A percentile compares a stretch with the other conserved stretches of the same genome.
phyloP scores from a whole-genome alignment of 2,113 vertebrate species.

The Grus americana region DNA sequence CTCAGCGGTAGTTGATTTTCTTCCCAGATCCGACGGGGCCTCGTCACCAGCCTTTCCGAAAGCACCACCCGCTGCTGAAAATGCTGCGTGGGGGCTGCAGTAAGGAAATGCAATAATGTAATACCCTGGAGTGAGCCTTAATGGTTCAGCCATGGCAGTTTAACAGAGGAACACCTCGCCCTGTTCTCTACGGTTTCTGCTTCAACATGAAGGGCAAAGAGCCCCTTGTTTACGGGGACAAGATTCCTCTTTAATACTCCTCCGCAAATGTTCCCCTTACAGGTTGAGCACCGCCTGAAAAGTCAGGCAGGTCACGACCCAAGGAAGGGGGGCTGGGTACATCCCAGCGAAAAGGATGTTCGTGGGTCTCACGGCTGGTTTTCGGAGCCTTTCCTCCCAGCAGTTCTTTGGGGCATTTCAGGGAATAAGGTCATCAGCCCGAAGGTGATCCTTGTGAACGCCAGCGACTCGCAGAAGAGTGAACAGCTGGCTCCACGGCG shows the following conservation, averaged over 20 bases:
- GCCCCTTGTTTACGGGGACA: background rate
- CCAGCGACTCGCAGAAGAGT: rapidly evolving
- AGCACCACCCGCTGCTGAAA: background rate
- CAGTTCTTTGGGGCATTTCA: background rate
- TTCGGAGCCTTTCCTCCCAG: background rate
- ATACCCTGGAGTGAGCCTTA: background rate
- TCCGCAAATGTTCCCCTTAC: background rate
- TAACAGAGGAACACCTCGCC: background rate
- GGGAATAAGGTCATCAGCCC: background rate
- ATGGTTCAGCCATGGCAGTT: rapidly evolving
- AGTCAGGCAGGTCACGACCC: background rate
- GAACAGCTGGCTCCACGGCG: too few species aligned
- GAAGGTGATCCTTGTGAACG: background rate
- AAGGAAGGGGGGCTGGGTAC: background rate
- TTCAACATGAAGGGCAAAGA: background rate
- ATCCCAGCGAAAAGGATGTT: background rate
- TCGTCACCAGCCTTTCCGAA: rapidly evolving
- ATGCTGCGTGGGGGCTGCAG: background rate
- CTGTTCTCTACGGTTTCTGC: background rate
- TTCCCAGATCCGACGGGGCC: rapidly evolving
- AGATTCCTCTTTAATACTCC: background rate
- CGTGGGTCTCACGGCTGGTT: rapidly evolving
- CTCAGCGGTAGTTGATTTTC: rapidly evolving
- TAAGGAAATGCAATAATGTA: rapidly evolving
- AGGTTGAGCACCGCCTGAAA: background rate